phyloP scores from a whole-genome alignment of 2,113 vertebrate genomes.

The Sceloporus undulatus region DNA sequence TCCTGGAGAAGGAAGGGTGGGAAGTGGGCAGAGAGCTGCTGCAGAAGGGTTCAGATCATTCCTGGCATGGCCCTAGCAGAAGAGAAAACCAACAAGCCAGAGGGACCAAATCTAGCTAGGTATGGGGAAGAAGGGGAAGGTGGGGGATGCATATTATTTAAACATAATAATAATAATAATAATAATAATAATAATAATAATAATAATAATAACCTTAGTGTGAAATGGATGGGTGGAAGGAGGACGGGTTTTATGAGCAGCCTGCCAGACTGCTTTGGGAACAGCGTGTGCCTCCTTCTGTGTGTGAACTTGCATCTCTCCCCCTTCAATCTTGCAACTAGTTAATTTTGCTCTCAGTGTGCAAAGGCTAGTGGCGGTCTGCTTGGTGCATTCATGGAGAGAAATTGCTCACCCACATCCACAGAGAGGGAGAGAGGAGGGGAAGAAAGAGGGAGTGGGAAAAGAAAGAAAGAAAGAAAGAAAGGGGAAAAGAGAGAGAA shows the following conservation, averaged over 20 bases:
- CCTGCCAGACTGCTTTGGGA: conserved; percentile 61
- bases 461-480: conserved; percentile 16
- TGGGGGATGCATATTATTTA: conserved; percentile 52
- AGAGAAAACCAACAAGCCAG: conserved; percentile 57
- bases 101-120: conserved; percentile 18
- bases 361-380: conserved; percentile 58
- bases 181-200: not conserved
- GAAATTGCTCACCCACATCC: conserved; percentile 10
- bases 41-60: conserved; percentile 67
- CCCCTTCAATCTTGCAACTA: conserved; percentile 71
- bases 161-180: not conserved
- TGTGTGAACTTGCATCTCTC: conserved; percentile 31
- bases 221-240: conserved; percentile 50
- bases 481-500: conserved; percentile 37
- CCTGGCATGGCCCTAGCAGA: conserved; percentile 64
- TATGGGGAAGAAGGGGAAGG: not conserved
- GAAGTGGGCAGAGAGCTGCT: conserved; percentile 75
- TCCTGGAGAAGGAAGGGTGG: conserved; percentile 66
- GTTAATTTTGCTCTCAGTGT: conserved; percentile 66
- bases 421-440: conserved; percentile 33
- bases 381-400: conserved; percentile 63
- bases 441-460: conserved; percentile 8
- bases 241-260: conserved; percentile 51
- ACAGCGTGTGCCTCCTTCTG: conserved; percentile 33
- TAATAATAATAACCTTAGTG: conserved; percentile 49